phyloP scores from a whole-genome alignment of 1,140 invertebrate genomes.

The Brachionus calyciflorus region DNA sequence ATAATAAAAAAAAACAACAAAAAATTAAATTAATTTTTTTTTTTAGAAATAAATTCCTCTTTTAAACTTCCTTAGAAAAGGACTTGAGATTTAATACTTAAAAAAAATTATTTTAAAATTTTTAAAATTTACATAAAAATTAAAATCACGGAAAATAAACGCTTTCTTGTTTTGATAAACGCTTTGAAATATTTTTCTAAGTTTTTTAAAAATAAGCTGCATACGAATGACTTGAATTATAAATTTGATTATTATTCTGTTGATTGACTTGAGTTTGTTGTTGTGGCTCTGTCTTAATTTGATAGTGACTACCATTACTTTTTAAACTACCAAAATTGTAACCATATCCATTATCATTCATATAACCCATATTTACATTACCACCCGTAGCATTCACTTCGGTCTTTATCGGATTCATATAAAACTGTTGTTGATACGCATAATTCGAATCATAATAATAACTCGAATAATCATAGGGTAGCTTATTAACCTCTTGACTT shows the following conservation, averaged over 20 bases:
- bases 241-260: neutral
- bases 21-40: too few species aligned
- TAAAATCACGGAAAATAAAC: neutral
- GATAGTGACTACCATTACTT: neutral
- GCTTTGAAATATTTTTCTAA: neutral
- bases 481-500: neutral
- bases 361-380: slow-evolving; percentile 34
- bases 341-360: neutral
- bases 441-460: slow-evolving; percentile 28
- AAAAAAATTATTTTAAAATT: too few species aligned
- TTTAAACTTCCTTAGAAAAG: too few species aligned
- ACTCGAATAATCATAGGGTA: neutral
- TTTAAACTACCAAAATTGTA: neutral
- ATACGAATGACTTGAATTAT: slow-evolving; percentile 10
- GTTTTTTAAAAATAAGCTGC: slow-evolving; percentile 23
- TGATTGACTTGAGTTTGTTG: neutral
- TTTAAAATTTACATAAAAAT: slow-evolving; percentile 17
- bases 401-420: neutral
- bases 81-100: too few species aligned
- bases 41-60: too few species aligned
- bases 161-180: too few species aligned
- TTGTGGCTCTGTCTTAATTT: neutral
- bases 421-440: neutral
- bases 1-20: neutral
- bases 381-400: neutral